Evolutionary conservation across 2,888 invertebrate genomes (phyloP), one percentile per base, ranked within the genome.

Genomic region (Omphaloscelis lunosa): DNA sequence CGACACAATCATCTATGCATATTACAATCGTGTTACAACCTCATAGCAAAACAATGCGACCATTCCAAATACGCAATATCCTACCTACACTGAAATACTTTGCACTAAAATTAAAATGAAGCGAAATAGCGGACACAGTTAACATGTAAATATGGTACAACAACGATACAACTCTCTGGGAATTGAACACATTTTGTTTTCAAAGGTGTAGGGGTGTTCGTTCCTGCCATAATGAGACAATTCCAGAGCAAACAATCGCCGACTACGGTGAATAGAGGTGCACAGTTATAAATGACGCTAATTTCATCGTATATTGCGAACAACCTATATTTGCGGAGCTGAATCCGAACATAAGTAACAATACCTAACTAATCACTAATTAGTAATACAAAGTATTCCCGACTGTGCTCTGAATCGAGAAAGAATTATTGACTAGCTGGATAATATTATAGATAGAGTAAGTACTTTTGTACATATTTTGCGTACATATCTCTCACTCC

Each of bases 91-190:
- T 27, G 34, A 83, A 70, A 72, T 72, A 75, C 63, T 74, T 74
- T 72, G 67, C 61, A 83, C 34, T 85, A 66, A 72, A 79, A 86
- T 85, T 83, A 77, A 81, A 84, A 85, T 83, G 56, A 75, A 78
- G 53, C 48, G n/a, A 58, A 79, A 72, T 75, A 75, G 53, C 29
- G 58, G 62, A 69, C 72, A 77, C 58, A 51, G 56, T 76, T 76
- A 74, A 72, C 75, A 82, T 77, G 79, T 84, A 86, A 84, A 84
- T 78, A 75, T 77, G 68, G 75, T 80, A 51, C 8, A 51, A 51
- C 65, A 67, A 75, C 8, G 67, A 72, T 78, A 61, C 65, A 73
- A 77, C 41, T 79, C 63, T 51, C 68, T 65, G 67, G 75, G 79
- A 86, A 86, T 75, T 82, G 56, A 84, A 79, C 74, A 72, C 67